phyloP scores from a whole-genome alignment of 1,140 invertebrate species.

The Dolichoris vasculosae region DNA sequence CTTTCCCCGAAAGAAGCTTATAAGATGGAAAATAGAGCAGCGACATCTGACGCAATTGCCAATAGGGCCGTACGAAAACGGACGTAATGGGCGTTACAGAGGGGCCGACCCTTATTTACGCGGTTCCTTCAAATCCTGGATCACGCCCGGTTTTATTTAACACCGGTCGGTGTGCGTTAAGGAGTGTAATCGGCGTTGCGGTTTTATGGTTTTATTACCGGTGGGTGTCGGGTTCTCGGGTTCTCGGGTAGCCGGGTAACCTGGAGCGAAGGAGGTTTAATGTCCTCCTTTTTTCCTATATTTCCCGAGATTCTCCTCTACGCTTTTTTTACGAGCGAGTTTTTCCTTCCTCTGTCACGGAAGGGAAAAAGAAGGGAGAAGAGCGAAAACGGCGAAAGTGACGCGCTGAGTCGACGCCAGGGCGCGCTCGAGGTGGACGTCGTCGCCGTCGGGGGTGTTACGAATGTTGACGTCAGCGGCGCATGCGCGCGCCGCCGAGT shows the following conservation, averaged over 20 bases:
- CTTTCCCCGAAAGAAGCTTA: not conserved
- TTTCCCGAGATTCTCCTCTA: too few species aligned
- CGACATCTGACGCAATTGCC: slow-evolving; percentile 55
- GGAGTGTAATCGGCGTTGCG: too few species aligned
- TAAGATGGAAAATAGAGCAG: slow-evolving; percentile 33
- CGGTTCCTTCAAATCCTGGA: slow-evolving; percentile 31
- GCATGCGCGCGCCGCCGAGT: slow-evolving; percentile 73
- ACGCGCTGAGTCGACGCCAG: not conserved
- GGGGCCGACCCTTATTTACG: slow-evolving; percentile 2
- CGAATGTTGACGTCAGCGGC: slow-evolving; percentile 75
- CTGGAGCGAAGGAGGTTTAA: too few species aligned
- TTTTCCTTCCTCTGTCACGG: too few species aligned
- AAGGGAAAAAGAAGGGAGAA: not conserved
- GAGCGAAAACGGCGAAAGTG: not conserved
- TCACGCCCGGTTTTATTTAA: not conserved
- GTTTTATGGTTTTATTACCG: too few species aligned
- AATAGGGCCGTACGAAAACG: slow-evolving; percentile 49
- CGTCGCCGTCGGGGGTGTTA: slow-evolving; percentile 46
- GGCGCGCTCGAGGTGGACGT: not conserved
- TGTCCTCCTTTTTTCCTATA: too few species aligned
- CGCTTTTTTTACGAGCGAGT: too few species aligned
- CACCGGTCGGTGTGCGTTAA: too few species aligned
- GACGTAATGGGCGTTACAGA: not conserved
- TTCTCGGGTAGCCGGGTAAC: too few species aligned
- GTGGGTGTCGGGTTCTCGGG: too few species aligned